Evolutionary conservation across 2,113 vertebrate species (phyloP), one percentile per base, ranked within the genome.

Genomic region (Martes martes): DNA sequence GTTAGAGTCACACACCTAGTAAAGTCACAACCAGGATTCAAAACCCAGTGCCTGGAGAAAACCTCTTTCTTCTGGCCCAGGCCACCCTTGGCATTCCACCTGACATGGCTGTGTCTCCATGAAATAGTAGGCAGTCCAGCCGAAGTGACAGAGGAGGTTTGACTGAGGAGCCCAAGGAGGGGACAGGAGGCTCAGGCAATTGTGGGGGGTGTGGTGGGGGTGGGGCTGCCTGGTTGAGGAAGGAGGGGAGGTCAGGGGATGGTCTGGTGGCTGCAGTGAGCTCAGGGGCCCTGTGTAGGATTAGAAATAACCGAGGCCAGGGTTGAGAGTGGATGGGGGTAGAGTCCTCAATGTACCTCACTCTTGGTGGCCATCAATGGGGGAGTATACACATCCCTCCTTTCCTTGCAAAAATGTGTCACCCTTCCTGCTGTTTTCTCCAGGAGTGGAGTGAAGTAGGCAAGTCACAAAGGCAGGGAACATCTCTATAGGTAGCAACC

Each of bases 211-310:
- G 63, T 0, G 45, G 67, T 81, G 26, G 69, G 19, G n/a, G 7
- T 4, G 3, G 73, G 18, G 42, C 39, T 57, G 42, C 78, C 19
- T 7, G 52, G n/a, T 9, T 24, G 15, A 15, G 33, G 11, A 42
- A 42, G 23, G 23, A 9, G 1, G 7, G 73, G 65, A 2, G 63
- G 13, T 42, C 18, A 23, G 47, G 2, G 15, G 13, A 24, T 10
- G 57, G 15, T 33, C 8, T 83, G 39, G 19, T 6, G 28, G 47
- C 83, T 63, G 23, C 69, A 36, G 16, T 23, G 73, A 89, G 11
- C 47, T 1, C n/a, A 11, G 36, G 23, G 59, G 3, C 74, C 47
- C 6, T 28, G 21, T n/a, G 2, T 0, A 0, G 16, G 10, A 39
- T 45, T 16, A 31, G 45, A 11, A 89, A 71, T 2, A 8, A 42